Evolutionary conservation across 2,797 vertebrate species (phyloP).

Genomic region (Cyclopterus lumpus): DNA sequence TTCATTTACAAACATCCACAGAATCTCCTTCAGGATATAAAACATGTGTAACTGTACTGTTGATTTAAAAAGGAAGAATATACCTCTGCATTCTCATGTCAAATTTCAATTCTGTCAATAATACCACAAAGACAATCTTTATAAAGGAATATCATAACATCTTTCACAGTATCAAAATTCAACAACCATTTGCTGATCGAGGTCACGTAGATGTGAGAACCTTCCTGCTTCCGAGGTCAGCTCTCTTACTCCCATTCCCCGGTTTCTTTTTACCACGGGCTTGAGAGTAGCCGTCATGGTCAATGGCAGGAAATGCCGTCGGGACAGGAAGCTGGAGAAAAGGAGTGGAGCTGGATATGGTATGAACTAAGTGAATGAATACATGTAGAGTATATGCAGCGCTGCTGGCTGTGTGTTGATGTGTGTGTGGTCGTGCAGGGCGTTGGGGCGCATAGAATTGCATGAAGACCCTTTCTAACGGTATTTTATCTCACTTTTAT

Average conservation of each 20-base stretch:
- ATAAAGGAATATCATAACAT: not conserved
- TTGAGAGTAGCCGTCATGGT: not conserved
- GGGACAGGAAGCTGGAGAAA: not conserved
- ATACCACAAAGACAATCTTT: not conserved
- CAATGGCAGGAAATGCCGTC: not conserved
- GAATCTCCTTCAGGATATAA: too few relatives aligned
- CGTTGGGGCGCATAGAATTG: not conserved
- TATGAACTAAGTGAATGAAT: not conserved
- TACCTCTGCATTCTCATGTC: not conserved
- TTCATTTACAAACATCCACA: too few relatives aligned
- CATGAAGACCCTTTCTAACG: not conserved
- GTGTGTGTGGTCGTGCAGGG: not conserved
- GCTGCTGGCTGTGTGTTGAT: not conserved
- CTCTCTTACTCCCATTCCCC: not conserved
- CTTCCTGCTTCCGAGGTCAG: not conserved
- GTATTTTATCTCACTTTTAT: not conserved
- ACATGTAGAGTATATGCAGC: not conserved
- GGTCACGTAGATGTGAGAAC: not conserved
- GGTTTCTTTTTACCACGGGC: too few relatives aligned
- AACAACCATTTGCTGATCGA: not conserved
- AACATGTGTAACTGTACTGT: not conserved
- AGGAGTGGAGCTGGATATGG: not conserved
- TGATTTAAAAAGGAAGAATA: not conserved
- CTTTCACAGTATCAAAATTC: not conserved
- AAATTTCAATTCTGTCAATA: not conserved